Evolutionary conservation across 2,888 invertebrate species (phyloP), one percentile per base, ranked within the genome.

Genomic region (Luperina nickerlii): DNA sequence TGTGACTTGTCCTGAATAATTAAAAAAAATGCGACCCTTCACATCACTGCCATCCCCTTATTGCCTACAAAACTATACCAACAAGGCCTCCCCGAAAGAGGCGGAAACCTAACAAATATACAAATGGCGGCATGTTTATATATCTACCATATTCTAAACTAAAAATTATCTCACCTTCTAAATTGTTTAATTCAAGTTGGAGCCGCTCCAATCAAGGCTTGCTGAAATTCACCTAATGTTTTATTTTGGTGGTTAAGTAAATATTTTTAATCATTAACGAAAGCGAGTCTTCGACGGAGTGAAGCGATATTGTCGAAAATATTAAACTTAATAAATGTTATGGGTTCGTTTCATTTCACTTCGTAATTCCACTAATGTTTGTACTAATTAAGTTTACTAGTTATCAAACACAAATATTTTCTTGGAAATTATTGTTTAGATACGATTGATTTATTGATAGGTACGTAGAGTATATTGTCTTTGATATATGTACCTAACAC

Each of bases 41-140:
- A 60, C 8, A 42, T 4, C 32, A 48, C 42, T 54, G n/a, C 63
- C 45, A 54, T 32, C 45, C 45, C 27, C 38, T 60, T 54, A 24
- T 27, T 18, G 54, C 42, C 24, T 32, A 62, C 32, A 60, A 79
- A 71, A 74, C 57, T 74, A 68, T 54, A 15, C 38, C 48, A 45
- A 54, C n/a, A 24, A 51, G 20, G 81, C 66, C 20, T 48, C 60
- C 42, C 38, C 72, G 0, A 65, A 81, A 66, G 73, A 78, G 70
- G 42, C 70, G 32, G 71, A 57, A 67, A 82, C 45, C 72, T 77
- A 78, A 88, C 86, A 81, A 88, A 88, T 74, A 87, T 88, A 86
- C 70, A 81, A 87, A 88, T 86, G 63, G 13, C 70, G 68, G 69
- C 63, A 79, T 82, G 76, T 82, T 86, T 79, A 60, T 65, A 48